Percentiles rank a stretch among this genome's conserved stretches.
These are phyloP conservation scores for Hymenopus coronatus DNA, from an alignment of 2,888 invertebrate genomes.

Conservation along the genomic window DNA sequence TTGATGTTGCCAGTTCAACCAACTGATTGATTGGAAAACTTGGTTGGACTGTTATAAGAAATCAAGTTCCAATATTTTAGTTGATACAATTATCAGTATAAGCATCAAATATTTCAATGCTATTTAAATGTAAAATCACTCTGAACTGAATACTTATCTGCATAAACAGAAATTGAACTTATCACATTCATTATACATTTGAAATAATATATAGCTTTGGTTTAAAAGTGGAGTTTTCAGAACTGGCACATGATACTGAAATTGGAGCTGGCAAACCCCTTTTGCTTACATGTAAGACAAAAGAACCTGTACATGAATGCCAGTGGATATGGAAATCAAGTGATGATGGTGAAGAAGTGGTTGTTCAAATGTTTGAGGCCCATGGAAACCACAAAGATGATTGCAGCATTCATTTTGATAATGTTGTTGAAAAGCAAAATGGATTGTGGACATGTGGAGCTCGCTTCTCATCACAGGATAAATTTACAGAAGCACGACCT, in stretches of 20 bases:
- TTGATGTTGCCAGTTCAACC: no score
- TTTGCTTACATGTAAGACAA: constrained; percentile 43
- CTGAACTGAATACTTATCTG: not conserved
- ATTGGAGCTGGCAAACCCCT: constrained; percentile 45
- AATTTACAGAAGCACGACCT: not conserved
- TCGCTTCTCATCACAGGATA: not conserved
- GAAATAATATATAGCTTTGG: not conserved
- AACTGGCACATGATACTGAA: constrained; percentile 45
- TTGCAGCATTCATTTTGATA: constrained; percentile 45
- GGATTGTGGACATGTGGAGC: constrained; percentile 47
- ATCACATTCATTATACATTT: not conserved
- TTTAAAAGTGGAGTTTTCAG: constrained; percentile 29
- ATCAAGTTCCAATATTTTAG: no score
- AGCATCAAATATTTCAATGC: not conserved
- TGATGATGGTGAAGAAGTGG: not conserved
- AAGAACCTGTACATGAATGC: constrained; percentile 45
- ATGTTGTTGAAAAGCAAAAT: constrained; percentile 45
- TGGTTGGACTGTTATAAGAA: no score
- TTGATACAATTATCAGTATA: no score
- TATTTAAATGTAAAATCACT: not conserved
- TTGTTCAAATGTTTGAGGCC: constrained; percentile 18
- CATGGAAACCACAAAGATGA: constrained; percentile 35
- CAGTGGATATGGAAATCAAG: constrained; percentile 45
- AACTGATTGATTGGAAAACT: no score
- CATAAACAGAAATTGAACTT: not conserved